These are phyloP conservation scores for Empidonax alnorum DNA, from an alignment of 2,113 vertebrate species.

Conservation along the genomic window DNA sequence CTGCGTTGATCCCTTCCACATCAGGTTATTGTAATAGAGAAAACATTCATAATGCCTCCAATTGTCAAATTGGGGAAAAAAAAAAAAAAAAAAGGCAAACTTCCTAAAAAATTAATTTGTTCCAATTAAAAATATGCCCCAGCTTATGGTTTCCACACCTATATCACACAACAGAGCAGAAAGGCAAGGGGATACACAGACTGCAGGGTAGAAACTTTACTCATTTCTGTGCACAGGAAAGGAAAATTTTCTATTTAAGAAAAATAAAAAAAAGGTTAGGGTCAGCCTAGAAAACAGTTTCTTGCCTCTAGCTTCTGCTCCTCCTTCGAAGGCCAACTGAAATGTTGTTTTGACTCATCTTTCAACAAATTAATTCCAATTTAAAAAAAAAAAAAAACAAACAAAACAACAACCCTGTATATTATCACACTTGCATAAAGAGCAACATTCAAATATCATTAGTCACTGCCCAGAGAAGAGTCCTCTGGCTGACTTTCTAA, in stretches of 20 bases:
- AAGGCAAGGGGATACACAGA: background rate
- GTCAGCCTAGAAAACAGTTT: background rate
- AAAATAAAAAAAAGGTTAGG: background rate
- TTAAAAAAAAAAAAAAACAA: background rate
- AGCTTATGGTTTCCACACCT: background rate
- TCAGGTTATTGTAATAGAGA: background rate
- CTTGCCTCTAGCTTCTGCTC: background rate
- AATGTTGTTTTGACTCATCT: background rate
- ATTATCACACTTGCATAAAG: background rate
- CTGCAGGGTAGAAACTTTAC: background rate
- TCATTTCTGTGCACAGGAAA: background rate
- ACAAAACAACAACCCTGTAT: background rate
- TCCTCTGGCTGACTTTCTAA: conserved; percentile 68
- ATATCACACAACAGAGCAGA: background rate
- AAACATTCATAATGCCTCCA: background rate
- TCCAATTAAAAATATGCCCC: background rate
- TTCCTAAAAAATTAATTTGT: background rate
- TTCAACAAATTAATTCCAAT: background rate
- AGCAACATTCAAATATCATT: conserved; percentile 21
- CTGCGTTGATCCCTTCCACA: background rate
- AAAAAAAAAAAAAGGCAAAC: background rate
- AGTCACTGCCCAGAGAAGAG: conserved; percentile 33
- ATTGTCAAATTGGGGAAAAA: background rate
- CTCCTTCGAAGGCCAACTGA: background rate
- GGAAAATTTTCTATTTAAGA: background rate